Conservation (phyloP, 2,113 vertebrate genomes). For the Microcebus tavaratra region DNA sequence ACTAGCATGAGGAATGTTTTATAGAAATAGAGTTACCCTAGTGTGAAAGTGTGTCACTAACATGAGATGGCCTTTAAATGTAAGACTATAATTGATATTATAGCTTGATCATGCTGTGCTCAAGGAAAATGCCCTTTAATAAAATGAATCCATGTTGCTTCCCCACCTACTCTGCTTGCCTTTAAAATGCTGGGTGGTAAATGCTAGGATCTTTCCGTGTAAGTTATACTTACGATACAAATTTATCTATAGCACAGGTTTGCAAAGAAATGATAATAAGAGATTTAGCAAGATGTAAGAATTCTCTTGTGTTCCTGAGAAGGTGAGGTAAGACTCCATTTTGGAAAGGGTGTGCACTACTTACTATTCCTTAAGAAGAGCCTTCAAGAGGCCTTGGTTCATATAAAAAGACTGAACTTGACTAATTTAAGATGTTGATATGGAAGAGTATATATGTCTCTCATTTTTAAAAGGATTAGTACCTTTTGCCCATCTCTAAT, state of each 20-base stretch:
- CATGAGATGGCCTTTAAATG: not conserved
- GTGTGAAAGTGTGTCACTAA: not conserved
- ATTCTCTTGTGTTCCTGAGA: not conserved
- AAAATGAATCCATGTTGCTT: not conserved
- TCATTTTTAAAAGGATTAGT: constrained; percentile 51
- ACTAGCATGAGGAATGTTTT: not conserved
- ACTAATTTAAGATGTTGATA: constrained; percentile 51
- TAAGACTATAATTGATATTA: not conserved
- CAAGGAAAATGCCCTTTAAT: not conserved
- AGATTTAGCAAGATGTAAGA: not conserved
- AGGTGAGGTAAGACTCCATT: not conserved
- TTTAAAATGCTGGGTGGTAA: not conserved
- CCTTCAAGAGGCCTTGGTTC: not conserved
- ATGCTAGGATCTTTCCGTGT: not conserved
- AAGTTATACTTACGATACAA: not conserved
- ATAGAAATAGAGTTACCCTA: not conserved
- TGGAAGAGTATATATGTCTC: not conserved
- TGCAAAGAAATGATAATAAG: constrained; percentile 23
- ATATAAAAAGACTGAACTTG: constrained; percentile 28
- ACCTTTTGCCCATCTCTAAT: constrained; percentile 69
- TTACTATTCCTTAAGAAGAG: not conserved
- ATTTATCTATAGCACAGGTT: not conserved
- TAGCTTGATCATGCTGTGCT: not conserved
- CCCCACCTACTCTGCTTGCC: not conserved
- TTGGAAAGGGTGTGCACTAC: constrained; percentile 3